These are phyloP conservation scores for Burhinus oedicnemus DNA, from an alignment of 2,113 vertebrate species.

Conservation along the genomic window DNA sequence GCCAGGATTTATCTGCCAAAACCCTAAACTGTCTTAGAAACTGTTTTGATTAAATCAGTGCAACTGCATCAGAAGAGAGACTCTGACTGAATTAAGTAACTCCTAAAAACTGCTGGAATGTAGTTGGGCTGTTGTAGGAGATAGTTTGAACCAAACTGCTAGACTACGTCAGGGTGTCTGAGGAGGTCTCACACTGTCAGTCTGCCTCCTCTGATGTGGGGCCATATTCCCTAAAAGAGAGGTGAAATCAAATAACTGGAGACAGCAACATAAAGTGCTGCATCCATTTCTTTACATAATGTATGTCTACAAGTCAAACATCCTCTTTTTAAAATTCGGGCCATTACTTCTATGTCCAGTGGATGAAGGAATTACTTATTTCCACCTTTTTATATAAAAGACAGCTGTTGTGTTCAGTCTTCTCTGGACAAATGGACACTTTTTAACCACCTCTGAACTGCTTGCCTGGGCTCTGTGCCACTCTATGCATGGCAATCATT, in stretches of 20 bases:
- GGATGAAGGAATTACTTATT: neutral
- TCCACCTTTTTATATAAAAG: neutral
- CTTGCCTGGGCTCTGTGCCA: neutral
- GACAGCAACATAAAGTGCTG: neutral
- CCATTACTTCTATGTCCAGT: neutral
- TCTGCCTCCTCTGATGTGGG: neutral
- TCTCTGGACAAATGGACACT: neutral
- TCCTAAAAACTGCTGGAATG: neutral
- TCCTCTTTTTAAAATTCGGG: neutral
- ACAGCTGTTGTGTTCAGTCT: neutral
- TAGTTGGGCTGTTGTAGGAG: neutral
- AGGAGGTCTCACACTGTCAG: neutral
- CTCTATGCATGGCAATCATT: neutral
- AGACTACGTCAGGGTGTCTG: fast-evolving
- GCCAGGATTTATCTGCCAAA: neutral
- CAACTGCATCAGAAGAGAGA: neutral
- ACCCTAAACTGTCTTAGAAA: neutral
- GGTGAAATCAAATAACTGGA: neutral
- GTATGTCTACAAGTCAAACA: neutral
- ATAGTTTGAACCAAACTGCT: neutral
- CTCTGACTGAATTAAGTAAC: neutral
- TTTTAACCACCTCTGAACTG: neutral
- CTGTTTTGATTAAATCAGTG: neutral
- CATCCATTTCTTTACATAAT: neutral
- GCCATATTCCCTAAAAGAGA: neutral